Conservation (phyloP, 1,140 invertebrate species). For the Orchesella cincta region DNA sequence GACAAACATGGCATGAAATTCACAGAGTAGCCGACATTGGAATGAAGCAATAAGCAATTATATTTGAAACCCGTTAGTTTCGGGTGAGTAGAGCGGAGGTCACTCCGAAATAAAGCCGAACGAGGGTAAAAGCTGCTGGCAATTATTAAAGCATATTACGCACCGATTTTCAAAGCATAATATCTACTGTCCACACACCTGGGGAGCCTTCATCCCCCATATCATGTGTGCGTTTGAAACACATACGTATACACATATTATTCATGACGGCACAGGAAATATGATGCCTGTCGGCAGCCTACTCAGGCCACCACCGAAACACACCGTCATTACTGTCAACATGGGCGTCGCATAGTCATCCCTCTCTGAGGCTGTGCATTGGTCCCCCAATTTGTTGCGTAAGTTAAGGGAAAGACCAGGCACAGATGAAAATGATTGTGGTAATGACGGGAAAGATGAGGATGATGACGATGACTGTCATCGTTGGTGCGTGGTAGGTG, state of each 20-base stretch:
- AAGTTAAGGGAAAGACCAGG: too few species aligned
- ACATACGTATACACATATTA: background rate
- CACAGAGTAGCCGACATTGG: background rate
- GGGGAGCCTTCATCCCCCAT: constrained; percentile 16
- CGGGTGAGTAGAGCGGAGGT: constrained; percentile 23
- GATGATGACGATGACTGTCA: background rate
- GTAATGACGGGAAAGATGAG: background rate
- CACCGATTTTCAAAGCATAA: background rate
- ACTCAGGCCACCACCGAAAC: constrained; percentile 26
- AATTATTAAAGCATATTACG: background rate
- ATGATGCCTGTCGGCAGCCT: constrained; percentile 28
- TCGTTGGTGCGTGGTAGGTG: constrained; percentile 20
- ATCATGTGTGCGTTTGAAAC: background rate
- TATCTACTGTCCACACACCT: background rate
- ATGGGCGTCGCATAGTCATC: constrained; percentile 37
- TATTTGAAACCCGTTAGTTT: constrained; percentile 14
- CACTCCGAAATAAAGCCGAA: constrained; percentile 16
- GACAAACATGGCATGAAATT: constrained; percentile 13
- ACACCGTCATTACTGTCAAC: constrained; percentile 36
- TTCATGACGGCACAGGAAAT: background rate
- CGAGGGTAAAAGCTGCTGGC: background rate
- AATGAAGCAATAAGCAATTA: constrained; percentile 25
- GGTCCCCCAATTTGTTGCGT: constrained; percentile 30
- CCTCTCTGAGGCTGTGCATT: constrained; percentile 27
- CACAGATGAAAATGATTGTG: constrained; percentile 12